Evolutionary conservation across 2,113 vertebrate species (phyloP).

Genomic region (Datnioides undecimradiatus): DNA sequence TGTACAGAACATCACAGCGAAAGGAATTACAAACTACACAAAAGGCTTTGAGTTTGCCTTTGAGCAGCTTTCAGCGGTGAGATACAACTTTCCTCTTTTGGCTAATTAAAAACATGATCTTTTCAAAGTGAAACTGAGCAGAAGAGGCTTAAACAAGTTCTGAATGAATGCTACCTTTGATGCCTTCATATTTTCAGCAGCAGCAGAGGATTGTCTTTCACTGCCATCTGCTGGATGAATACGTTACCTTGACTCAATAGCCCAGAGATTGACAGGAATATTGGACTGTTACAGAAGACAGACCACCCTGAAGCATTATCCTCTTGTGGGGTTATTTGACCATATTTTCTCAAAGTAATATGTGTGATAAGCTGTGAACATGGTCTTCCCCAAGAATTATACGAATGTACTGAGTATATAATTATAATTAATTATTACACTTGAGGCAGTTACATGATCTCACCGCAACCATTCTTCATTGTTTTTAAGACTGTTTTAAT

Average conservation of each 20-base stretch:
- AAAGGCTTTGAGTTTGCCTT: slow-evolving; percentile 98
- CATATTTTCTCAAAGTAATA: background rate
- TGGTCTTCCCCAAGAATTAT: background rate
- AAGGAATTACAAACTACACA: slow-evolving; percentile 98
- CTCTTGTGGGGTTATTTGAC: background rate
- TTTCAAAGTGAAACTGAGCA: background rate
- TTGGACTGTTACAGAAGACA: background rate
- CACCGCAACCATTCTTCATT: too few species aligned
- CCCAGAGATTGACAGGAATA: background rate
- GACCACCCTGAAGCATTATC: background rate
- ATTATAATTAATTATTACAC: too few species aligned
- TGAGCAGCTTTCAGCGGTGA: slow-evolving; percentile 94
- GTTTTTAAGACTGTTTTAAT: too few species aligned
- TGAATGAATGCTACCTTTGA: slow-evolving; percentile 8
- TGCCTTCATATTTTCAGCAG: background rate
- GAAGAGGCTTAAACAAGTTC: slow-evolving; percentile 9
- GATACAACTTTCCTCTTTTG: slow-evolving; percentile 52
- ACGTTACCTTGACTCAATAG: background rate
- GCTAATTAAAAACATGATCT: background rate
- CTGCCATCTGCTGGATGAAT: slow-evolving; percentile 80
- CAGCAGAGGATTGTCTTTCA: slow-evolving; percentile 44
- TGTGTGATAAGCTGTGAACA: background rate
- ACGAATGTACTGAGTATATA: background rate
- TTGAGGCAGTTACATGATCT: too few species aligned
- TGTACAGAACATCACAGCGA: slow-evolving; percentile 95